Evolutionary conservation across 2,888 invertebrate species (phyloP).

Genomic region (Ecdyonurus torrentis): DNA sequence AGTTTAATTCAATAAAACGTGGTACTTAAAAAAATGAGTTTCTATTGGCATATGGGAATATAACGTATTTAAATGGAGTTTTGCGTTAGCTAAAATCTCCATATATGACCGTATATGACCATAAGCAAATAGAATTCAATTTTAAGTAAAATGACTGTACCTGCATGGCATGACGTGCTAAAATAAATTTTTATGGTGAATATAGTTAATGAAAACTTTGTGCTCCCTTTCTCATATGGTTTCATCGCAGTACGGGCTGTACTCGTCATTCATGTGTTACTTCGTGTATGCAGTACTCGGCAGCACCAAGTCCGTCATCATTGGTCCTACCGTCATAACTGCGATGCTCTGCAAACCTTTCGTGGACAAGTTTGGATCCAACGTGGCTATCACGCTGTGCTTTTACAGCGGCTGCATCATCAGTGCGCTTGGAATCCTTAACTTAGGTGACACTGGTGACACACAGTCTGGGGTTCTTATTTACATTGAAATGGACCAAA

Average conservation of each 20-base stretch:
- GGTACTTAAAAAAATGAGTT: too few relatives aligned
- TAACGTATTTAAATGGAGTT: too few relatives aligned
- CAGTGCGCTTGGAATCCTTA: constrained; percentile 50
- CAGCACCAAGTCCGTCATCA: constrained; percentile 31
- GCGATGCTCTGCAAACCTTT: constrained; percentile 61
- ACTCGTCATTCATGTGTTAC: constrained; percentile 87
- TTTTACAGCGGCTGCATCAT: constrained; percentile 61
- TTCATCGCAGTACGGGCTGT: constrained; percentile 68
- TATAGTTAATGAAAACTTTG: neutral
- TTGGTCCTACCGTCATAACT: constrained; percentile 81
- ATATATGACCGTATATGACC: too few relatives aligned
- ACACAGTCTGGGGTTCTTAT: too few relatives aligned
- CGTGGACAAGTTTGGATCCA: constrained; percentile 30
- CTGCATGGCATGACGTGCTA: too few relatives aligned
- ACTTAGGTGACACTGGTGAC: constrained; percentile 47
- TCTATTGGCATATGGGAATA: too few relatives aligned
- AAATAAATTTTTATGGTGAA: neutral
- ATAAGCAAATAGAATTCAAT: too few relatives aligned
- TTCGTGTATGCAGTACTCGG: constrained; percentile 65
- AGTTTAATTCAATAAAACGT: too few relatives aligned
- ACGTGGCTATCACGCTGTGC: constrained; percentile 37
- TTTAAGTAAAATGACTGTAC: too few relatives aligned
- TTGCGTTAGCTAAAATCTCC: too few relatives aligned
- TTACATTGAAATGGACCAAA: too few relatives aligned
- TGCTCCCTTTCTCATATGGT: constrained; percentile 28